Percentiles rank a stretch among this genome's conserved stretches.
Conservation (phyloP, 2,113 vertebrate genomes). For the Anarrhichthys ocellatus region DNA sequence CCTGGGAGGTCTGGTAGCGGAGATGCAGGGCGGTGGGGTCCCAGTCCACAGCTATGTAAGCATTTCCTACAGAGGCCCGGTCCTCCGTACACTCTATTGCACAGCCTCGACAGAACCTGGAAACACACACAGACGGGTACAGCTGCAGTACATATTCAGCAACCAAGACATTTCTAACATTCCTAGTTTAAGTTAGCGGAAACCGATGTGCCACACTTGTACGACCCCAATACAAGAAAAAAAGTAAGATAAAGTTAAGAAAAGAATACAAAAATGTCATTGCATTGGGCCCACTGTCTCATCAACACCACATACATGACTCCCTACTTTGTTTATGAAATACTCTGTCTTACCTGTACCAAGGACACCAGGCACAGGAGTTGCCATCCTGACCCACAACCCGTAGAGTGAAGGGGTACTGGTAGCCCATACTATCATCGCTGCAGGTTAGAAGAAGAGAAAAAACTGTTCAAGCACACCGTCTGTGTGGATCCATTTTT, state of each 20-base stretch:
- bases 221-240: background rate
- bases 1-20: constrained; percentile 98
- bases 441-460: constrained; percentile 78
- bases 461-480: background rate
- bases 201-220: background rate
- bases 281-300: background rate
- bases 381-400: constrained; percentile 97
- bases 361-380: constrained; percentile 97
- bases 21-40: constrained; percentile 97
- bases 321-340: background rate
- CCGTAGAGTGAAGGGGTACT: constrained; percentile 96
- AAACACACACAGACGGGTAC: background rate
- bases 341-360: constrained; percentile 91
- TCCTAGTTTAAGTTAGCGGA: background rate
- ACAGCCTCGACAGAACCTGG: constrained; percentile 96
- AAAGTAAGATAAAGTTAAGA: background rate
- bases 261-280: background rate
- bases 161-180: background rate
- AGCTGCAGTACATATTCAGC: background rate
- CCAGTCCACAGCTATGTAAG: constrained; percentile 98
- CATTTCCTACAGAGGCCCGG: constrained; percentile 90
- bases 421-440: constrained; percentile 99
- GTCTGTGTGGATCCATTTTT: background rate
- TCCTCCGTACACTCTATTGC: constrained; percentile 93
- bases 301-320: background rate